Evolutionary conservation across 2,888 invertebrate genomes (phyloP).

Genomic region (Caenorhabditis sp.): DNA sequence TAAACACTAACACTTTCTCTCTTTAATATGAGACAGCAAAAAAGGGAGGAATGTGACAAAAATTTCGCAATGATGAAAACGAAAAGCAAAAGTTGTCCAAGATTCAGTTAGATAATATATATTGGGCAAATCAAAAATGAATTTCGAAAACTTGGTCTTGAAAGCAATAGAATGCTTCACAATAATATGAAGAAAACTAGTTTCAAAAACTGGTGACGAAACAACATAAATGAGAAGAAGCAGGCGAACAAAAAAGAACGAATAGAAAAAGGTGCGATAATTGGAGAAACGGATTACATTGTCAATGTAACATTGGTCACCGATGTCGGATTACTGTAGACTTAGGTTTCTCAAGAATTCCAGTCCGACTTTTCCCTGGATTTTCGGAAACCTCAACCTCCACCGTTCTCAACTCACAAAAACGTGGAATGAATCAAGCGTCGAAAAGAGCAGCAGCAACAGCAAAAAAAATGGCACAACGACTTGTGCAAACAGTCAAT

Average conservation of each 20-base stretch:
- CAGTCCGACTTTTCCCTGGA: too few species aligned
- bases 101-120: background rate
- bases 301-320: background rate
- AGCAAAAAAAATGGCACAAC: too few species aligned
- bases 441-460: too few species aligned
- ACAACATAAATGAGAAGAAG: background rate
- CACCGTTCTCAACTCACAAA: too few species aligned
- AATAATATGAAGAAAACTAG: background rate
- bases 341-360: too few species aligned
- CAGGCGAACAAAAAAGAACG: too few species aligned
- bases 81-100: background rate
- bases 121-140: background rate
- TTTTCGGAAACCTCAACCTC: too few species aligned
- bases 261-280: constrained; percentile 3
- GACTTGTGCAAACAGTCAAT: too few species aligned
- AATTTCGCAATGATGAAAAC: background rate
- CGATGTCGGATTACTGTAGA: background rate
- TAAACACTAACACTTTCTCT: background rate
- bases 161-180: background rate
- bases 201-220: background rate
- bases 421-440: too few species aligned
- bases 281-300: background rate
- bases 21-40: background rate
- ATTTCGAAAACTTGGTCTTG: background rate
- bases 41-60: background rate